Base-by-base conservation (phyloP, 2,797 vertebrate genomes). In the Euthynnus affinis region DNA sequence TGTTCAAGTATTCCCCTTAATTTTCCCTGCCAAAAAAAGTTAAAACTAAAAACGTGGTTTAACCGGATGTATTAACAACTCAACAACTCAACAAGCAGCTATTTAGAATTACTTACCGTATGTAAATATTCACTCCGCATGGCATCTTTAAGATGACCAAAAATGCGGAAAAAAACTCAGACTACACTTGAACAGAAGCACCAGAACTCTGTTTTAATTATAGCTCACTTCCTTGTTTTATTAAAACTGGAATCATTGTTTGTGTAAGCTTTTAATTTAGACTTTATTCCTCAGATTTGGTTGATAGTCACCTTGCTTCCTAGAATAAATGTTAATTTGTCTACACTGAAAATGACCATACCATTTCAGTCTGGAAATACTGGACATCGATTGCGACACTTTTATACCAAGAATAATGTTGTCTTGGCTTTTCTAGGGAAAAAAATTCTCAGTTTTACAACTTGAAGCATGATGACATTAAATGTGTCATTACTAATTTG, bases 371-470 rank as follows among this genome's bases (percentile, higher is more conserved):
- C 14, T 76, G 71, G 71, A 82, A 67, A 79, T 49, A n/a, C 49
- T 86, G 74, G 56, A 83, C 80, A 78, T 70, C 10, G 64, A 72
- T 44, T 23, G 27, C 2, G 22, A 78, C 75, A 66, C 69, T 81
- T 83, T 87, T 73, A 81, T 49, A 65, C 64, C 80, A 78, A 74
- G 66, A 84, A 71, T 74, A 84, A 88, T 81, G 70, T 83, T 83
- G 64, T 63, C 48, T 62, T 74, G 44, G 68, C 64, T 79, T 71
- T 61, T 56, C 14, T 65, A 20, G n/a, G 37, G 71, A 60, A 51
- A 57, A 82, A 77, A 17, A 6, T 7, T 71, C 52, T 73, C 3
- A 1, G 37, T 74, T 88, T 88, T 81, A 82, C 69, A 79, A 49
- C 65, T 74, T 80, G 74, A 49, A 44, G 58, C 64, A 49, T 23